These are phyloP conservation scores for Pituophis catenifer DNA, from an alignment of 2,113 vertebrate genomes.

Conservation along the genomic window DNA sequence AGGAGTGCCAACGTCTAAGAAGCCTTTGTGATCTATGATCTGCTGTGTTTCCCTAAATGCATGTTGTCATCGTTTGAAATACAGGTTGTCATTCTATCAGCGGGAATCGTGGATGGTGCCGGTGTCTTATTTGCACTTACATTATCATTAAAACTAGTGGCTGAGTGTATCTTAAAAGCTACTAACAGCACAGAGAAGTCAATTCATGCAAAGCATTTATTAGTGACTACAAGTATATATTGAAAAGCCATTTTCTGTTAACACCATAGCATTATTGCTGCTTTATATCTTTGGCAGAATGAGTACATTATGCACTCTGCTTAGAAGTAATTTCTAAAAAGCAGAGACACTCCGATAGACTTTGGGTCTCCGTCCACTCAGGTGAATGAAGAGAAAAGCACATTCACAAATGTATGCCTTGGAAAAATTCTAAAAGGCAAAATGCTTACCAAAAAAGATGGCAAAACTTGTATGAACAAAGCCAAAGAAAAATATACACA, in stretches of 20 bases:
- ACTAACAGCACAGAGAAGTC: background rate
- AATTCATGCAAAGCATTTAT: background rate
- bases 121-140: constrained; percentile 2
- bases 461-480: too few relatives aligned
- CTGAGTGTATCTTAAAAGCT: constrained; percentile 16
- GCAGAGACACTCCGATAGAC: rapidly evolving
- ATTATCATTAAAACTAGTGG: background rate
- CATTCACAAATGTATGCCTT: too few relatives aligned
- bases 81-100: background rate
- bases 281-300: background rate
- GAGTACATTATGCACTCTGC: background rate
- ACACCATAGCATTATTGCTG: background rate
- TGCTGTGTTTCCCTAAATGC: background rate
- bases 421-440: too few relatives aligned
- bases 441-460: too few relatives aligned
- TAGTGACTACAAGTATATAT: background rate
- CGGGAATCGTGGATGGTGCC: background rate
- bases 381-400: background rate
- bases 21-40: background rate
- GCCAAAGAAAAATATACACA: too few relatives aligned
- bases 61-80: background rate
- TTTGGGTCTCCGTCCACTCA: rapidly evolving
- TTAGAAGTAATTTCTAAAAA: background rate
- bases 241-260: background rate
- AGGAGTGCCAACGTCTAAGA: background rate